Conservation (phyloP, 2,797 vertebrate genomes). For the Leptatherina wallacei region DNA sequence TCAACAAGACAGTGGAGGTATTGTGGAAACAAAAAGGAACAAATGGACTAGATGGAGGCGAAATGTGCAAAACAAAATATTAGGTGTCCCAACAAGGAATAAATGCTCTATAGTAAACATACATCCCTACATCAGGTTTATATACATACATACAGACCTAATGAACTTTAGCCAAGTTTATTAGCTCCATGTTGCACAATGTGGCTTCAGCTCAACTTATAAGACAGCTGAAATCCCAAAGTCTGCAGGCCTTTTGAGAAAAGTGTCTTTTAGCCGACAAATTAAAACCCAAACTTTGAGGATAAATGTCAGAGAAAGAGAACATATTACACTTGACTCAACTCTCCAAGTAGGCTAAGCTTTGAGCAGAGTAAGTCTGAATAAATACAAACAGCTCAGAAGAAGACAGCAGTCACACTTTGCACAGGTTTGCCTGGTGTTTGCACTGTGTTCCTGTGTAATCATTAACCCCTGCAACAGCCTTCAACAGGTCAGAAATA, state of each 20-base stretch:
- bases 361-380: slow-evolving; percentile 36
- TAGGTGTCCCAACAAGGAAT: not conserved
- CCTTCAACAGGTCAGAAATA: slow-evolving; percentile 42
- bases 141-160: too few relatives aligned
- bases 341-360: slow-evolving; percentile 37
- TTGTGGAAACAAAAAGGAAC: not conserved
- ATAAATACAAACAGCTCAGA: slow-evolving; percentile 54
- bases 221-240: not conserved
- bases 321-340: slow-evolving; percentile 46
- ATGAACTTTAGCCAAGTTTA: not conserved
- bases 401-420: slow-evolving; percentile 56
- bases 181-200: slow-evolving; percentile 5
- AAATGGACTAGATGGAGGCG: not conserved
- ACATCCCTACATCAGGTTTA: not conserved
- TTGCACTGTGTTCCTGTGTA: slow-evolving; percentile 62
- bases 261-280: slow-evolving; percentile 32
- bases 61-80: not conserved
- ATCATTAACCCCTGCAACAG: slow-evolving; percentile 79
- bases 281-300: slow-evolving; percentile 37
- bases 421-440: slow-evolving; percentile 50
- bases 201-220: not conserved
- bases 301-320: slow-evolving; percentile 51
- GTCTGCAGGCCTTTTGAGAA: slow-evolving; percentile 22
- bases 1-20: not conserved
- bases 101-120: not conserved